Base-by-base conservation (phyloP, 2,888 invertebrate genomes). In the Schizaphis graminum region DNA sequence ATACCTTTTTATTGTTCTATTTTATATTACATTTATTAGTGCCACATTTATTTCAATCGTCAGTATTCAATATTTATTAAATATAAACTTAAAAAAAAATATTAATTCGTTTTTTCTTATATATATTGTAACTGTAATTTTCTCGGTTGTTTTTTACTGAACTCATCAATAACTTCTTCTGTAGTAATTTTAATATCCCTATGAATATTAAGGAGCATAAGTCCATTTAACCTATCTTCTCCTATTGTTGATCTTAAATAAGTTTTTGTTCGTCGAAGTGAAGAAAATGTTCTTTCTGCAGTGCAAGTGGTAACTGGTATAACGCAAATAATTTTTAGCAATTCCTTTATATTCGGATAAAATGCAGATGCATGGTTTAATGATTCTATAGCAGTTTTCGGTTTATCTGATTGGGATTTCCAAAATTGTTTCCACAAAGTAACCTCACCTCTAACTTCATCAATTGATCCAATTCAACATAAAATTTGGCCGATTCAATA, bases 401-500 rank as follows among this genome's bases (percentile, higher is more conserved):
- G 87, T 87, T 88, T 88, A 53, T 88, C 11, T 88, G 11, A 88
- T 56, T 88, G 56, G 24, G 88, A 88, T 88, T 88, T 88, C 35
- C 88, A 88, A 35, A 88, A 88, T 56, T 88, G 35, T 88, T 88
- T 88, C 21, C 35, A 56, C 35, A 53, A 88, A 56, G 56, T 56
- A 56, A 56, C 41, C 11, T 56, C 56, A 88, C 56, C 88, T 88
- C 88, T 53, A 88, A 88, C 88, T 1, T 53, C 49, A 35, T 87
- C 49, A 53, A 87, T 49, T 53, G 53, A 53, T 0, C n/a, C 53
- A 87, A 49, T 56, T 89, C 88, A 3, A 10, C 1, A 89, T 56
- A 89, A 89, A 89, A 56, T 89, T 89, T 89, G 56, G 56, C 56
- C 7, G 35, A 88, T 89, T 89, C 89, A 41, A 89, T 89, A 41